A percentile compares a stretch with the other conserved stretches of the same genome.
These are phyloP conservation scores for Drosophila truncata DNA, from an alignment of 1,140 invertebrate genomes.

Conservation along the genomic window DNA sequence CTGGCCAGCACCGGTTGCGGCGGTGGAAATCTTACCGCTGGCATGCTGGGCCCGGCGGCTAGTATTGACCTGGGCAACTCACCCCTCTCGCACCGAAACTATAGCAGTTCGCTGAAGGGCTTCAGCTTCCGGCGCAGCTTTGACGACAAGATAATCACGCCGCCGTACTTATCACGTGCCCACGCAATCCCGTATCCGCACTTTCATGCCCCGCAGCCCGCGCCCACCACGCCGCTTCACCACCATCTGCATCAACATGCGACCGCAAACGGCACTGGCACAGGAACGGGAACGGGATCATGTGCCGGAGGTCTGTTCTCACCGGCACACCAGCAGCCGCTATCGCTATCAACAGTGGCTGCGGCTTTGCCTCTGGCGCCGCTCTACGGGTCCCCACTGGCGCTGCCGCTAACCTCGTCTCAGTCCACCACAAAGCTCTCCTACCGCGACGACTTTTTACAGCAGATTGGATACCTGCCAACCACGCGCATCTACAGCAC, in stretches of 20 bases:
- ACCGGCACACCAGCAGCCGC: conserved; percentile 56
- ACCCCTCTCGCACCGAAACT: conserved; percentile 80
- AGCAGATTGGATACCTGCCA: conserved; percentile 85
- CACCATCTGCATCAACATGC: conserved; percentile 69
- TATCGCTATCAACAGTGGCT: conserved; percentile 57
- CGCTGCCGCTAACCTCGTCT: conserved; percentile 70
- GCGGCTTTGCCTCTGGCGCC: conserved; percentile 44
- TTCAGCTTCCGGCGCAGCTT: conserved; percentile 82
- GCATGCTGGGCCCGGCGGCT: conserved; percentile 73
- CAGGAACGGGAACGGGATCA: conserved; percentile 16
- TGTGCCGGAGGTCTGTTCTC: conserved; percentile 35
- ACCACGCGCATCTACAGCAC: conserved; percentile 83
- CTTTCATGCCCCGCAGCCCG: conserved; percentile 56
- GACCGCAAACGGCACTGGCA: conserved; percentile 28
- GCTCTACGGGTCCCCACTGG: conserved; percentile 56
- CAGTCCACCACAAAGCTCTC: conserved; percentile 83
- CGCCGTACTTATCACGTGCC: conserved; percentile 54
- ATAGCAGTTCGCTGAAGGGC: conserved; percentile 74
- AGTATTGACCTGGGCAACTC: conserved; percentile 82
- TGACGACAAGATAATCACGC: conserved; percentile 80
- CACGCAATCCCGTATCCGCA: conserved; percentile 72
- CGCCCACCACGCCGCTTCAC: conserved; percentile 60
- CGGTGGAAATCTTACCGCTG: conserved; percentile 37
- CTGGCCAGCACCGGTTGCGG: conserved; percentile 22
- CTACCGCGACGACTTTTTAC: conserved; percentile 81